These are phyloP conservation scores for Drosophila tristis DNA, from an alignment of 1,140 invertebrate genomes.

Conservation along the genomic window DNA sequence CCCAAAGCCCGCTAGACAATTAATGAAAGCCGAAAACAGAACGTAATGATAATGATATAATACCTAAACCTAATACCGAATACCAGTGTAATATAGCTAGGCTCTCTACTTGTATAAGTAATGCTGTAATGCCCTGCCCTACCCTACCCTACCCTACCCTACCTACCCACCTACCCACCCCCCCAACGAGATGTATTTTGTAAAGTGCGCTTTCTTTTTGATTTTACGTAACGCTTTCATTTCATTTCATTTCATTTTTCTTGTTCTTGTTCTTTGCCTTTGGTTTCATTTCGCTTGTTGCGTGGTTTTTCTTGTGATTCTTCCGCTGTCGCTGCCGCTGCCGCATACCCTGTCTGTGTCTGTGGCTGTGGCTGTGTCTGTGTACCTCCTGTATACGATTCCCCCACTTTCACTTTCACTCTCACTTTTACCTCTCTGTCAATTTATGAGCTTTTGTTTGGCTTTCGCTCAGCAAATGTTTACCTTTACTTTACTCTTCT, in stretches of 20 bases:
- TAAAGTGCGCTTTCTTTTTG: conserved; percentile 57
- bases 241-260: conserved; percentile 34
- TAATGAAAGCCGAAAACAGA: conserved; percentile 22
- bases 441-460: conserved; percentile 81
- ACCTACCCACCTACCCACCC: too few relatives aligned
- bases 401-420: conserved; percentile 26
- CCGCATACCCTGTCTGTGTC: neutral
- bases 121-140: too few relatives aligned
- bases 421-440: conserved; percentile 39
- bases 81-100: conserved; percentile 68
- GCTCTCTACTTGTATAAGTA: conserved; percentile 55
- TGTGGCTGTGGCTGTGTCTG: too few relatives aligned
- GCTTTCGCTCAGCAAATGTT: conserved; percentile 80
- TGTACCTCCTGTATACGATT: conserved; percentile 54
- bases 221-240: conserved; percentile 29
- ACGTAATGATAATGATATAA: conserved; percentile 3
- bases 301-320: conserved; percentile 55
- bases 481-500: conserved; percentile 55
- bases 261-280: conserved; percentile 33
- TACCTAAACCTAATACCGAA: conserved; percentile 5
- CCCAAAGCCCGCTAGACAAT: conserved; percentile 44
- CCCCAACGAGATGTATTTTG: conserved; percentile 56
- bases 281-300: conserved; percentile 46
- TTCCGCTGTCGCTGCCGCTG: conserved; percentile 36
- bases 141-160: too few relatives aligned